Conservation (phyloP, 2,113 vertebrate genomes). For the Gasterosteus nipponicus region DNA sequence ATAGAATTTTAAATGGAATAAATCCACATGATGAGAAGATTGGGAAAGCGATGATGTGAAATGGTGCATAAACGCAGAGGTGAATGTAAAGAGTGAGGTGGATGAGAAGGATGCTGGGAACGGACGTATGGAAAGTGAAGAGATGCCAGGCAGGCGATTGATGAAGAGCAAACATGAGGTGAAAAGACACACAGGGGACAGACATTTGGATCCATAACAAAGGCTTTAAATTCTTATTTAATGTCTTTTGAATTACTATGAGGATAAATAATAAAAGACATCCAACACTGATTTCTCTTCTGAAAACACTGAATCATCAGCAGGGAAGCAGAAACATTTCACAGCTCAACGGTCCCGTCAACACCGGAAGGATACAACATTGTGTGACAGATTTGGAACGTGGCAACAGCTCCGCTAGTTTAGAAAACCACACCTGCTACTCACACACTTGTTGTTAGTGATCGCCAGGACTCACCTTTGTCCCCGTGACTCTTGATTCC, state of each 20-base stretch:
- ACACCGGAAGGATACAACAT: conserved; percentile 29
- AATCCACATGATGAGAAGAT: neutral
- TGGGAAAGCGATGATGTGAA: conserved; percentile 11
- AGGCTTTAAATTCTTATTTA: neutral
- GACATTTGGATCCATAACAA: neutral
- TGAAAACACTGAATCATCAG: conserved; percentile 16
- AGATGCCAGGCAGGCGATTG: neutral
- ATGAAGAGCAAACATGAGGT: neutral
- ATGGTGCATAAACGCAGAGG: conserved; percentile 4
- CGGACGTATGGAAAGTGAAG: neutral
- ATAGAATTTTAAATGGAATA: neutral
- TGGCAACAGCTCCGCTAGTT: conserved; percentile 1
- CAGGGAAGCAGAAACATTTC: conserved; percentile 36
- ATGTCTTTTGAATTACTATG: neutral
- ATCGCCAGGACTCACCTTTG: conserved; percentile 84
- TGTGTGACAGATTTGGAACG: conserved; percentile 31
- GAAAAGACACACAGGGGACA: neutral
- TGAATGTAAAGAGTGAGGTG: neutral
- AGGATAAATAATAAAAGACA: neutral
- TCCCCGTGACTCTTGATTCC: conserved; percentile 96
- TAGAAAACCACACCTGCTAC: neutral
- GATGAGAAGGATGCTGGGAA: neutral
- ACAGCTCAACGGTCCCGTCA: conserved; percentile 47
- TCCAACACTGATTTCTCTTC: conserved; percentile 7
- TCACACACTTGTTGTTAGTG: neutral